phyloP scores from a whole-genome alignment of 2,888 invertebrate genomes.

The Sphecodes monilicornis region DNA sequence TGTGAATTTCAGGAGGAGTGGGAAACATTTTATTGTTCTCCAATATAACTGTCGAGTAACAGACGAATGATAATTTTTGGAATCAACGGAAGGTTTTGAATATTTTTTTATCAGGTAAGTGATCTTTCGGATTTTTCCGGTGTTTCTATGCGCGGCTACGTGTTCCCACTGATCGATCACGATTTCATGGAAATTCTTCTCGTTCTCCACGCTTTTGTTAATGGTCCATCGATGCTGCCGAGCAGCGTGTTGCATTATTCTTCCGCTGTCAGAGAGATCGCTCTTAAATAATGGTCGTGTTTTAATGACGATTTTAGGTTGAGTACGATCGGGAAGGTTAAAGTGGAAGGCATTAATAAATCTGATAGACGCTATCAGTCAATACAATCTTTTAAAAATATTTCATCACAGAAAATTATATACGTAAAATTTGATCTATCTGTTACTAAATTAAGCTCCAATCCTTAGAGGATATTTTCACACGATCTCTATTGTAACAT shows the following conservation, averaged over 20 bases:
- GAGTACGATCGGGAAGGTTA: slow-evolving; percentile 2
- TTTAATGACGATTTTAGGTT: slow-evolving; percentile 9
- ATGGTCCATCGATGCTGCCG: slow-evolving; percentile 20
- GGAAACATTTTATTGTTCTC: background rate
- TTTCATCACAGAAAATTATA: background rate
- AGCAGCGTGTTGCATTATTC: slow-evolving; percentile 26
- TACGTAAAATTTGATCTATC: background rate
- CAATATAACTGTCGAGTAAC: background rate
- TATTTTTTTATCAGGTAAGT: background rate
- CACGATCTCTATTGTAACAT: background rate
- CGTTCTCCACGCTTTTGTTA: slow-evolving; percentile 21
- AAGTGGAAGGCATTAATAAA: slow-evolving; percentile 14
- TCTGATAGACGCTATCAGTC: background rate
- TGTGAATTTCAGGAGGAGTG: background rate
- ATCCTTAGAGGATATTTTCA: background rate
- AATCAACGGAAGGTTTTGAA: background rate
- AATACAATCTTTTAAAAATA: background rate
- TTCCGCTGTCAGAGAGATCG: slow-evolving; percentile 17
- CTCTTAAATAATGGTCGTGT: slow-evolving; percentile 20
- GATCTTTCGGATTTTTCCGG: background rate
- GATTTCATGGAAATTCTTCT: slow-evolving; percentile 36
- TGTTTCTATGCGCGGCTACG: background rate
- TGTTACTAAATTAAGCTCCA: background rate
- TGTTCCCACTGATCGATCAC: slow-evolving; percentile 20
- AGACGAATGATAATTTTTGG: background rate